These are phyloP conservation scores for Chroicocephalus ridibundus DNA, from an alignment of 2,113 vertebrate genomes.

Conservation along the genomic window DNA sequence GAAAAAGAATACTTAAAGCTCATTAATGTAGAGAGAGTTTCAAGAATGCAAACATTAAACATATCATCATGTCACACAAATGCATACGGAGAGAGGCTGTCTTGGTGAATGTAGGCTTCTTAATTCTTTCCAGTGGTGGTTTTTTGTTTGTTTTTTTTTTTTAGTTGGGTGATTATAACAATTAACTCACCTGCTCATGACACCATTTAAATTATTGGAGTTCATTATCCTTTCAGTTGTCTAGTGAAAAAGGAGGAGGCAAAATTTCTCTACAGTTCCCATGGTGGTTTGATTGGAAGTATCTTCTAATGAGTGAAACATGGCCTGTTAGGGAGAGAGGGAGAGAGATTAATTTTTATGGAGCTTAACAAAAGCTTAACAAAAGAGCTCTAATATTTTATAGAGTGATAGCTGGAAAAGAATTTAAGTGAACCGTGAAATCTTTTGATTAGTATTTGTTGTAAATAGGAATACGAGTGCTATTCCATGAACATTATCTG, in stretches of 20 bases:
- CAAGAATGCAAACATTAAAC: background rate
- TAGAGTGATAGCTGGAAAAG: background rate
- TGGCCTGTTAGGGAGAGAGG: background rate
- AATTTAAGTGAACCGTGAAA: background rate
- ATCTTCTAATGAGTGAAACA: background rate
- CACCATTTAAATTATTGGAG: background rate
- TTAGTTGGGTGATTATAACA: background rate
- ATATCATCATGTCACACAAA: accelerated
- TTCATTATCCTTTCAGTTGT: background rate
- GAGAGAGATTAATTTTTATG: background rate
- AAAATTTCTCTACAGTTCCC: background rate
- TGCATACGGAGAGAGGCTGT: no score
- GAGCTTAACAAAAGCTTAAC: background rate
- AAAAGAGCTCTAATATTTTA: background rate
- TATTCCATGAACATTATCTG: background rate
- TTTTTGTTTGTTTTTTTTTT: background rate
- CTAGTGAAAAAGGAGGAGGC: background rate
- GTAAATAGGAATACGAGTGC: background rate
- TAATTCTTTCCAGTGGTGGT: background rate
- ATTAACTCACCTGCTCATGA: background rate
- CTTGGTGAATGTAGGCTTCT: background rate
- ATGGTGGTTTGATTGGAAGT: background rate
- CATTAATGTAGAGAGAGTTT: background rate
- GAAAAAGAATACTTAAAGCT: background rate
- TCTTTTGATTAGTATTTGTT: background rate